phyloP scores from a whole-genome alignment of 2,888 invertebrate species.

The Drosophila meridiana region DNA sequence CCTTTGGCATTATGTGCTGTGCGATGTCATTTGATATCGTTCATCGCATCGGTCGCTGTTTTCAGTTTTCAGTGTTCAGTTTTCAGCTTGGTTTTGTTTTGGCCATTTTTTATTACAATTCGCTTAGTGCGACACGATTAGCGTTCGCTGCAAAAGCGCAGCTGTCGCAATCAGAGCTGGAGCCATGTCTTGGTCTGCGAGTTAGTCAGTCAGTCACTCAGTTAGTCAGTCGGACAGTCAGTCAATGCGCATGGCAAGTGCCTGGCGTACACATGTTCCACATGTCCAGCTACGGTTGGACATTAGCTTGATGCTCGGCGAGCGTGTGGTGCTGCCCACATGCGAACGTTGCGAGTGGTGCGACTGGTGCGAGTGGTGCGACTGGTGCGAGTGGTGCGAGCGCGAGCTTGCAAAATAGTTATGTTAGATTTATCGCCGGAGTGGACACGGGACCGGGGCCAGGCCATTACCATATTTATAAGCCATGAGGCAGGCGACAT shows the following conservation, averaged over 20 bases:
- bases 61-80: not conserved
- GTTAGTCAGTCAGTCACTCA: constrained; percentile 27
- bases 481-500: constrained; percentile 28
- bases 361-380: constrained; percentile 12
- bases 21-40: constrained; percentile 41
- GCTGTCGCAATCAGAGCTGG: constrained; percentile 63
- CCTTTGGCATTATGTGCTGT: constrained; percentile 16
- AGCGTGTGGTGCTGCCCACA: constrained; percentile 65
- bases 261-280: constrained; percentile 73
- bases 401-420: constrained; percentile 70
- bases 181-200: constrained; percentile 41
- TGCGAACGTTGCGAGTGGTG: constrained; percentile 34
- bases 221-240: constrained; percentile 54
- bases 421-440: constrained; percentile 72
- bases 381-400: constrained; percentile 9
- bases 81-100: not conserved
- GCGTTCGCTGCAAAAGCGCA: constrained; percentile 47
- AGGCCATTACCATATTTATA: constrained; percentile 74
- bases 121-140: constrained; percentile 70
- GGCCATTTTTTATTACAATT: constrained; percentile 64
- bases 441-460: constrained; percentile 29
- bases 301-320: constrained; percentile 27
- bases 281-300: constrained; percentile 44
- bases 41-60: constrained; percentile 21
- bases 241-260: constrained; percentile 73